These are phyloP conservation scores for Schizopygopsis malacanthus DNA, from an alignment of 2,797 vertebrate genomes.

Conservation along the genomic window DNA sequence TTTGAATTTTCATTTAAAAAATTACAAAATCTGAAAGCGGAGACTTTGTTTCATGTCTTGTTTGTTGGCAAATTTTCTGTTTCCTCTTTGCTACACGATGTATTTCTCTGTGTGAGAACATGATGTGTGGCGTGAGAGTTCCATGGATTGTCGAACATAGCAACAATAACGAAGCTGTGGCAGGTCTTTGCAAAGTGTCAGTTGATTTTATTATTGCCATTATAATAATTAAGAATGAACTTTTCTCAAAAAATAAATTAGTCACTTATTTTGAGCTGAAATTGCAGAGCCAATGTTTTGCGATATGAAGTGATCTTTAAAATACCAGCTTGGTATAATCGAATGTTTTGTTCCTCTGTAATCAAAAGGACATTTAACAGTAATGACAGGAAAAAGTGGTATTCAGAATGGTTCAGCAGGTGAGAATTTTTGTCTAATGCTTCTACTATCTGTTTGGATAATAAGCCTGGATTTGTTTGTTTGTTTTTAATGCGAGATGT, in stretches of 20 bases:
- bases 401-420: not conserved
- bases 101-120: too few species aligned
- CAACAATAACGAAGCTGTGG: not conserved
- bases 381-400: constrained; percentile 5
- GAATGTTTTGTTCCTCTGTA: not conserved
- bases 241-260: not conserved
- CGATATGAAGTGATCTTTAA: not conserved
- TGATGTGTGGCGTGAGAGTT: not conserved
- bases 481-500: constrained; percentile 11
- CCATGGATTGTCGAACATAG: not conserved
- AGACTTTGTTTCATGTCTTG: too few species aligned
- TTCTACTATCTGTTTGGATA: not conserved
- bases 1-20: too few species aligned
- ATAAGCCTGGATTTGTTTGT: constrained; percentile 3
- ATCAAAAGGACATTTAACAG: constrained; percentile 28
- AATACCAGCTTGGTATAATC: not conserved
- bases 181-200: not conserved
- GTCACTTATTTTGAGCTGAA: not conserved
- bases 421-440: constrained; percentile 31
- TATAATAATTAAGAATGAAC: not conserved
- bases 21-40: too few species aligned
- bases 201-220: not conserved
- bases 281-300: not conserved
- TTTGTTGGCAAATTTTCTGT: too few species aligned
- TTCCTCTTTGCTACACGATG: too few species aligned